Evolutionary conservation across 1,140 invertebrate genomes (phyloP), one percentile per base, ranked within the genome.

Genomic region (Planococcus citri): DNA sequence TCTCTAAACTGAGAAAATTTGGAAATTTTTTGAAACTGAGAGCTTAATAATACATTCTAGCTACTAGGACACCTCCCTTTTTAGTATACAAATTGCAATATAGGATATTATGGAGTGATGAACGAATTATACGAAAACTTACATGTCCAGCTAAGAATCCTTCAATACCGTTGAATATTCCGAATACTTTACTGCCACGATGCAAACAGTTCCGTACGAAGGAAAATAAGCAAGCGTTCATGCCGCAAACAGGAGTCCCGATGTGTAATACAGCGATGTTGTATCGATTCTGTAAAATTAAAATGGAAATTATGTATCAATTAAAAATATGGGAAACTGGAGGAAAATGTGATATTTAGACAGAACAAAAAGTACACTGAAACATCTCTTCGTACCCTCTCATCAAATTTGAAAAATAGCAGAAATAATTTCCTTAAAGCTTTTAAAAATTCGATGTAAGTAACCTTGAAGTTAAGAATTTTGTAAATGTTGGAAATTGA

Each of bases 211-310:
- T 94, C 25, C 95, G 83, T 0, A 98, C 95, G 79, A 98, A 98
- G 1, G 95, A 95, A 72, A 95, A 86, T 3, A 97, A 92, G 0
- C 94, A 93, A 27, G 97, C 94, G 81, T 99, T 99, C 90, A 97
- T 95, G 71, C 97, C 97, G 81, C 97, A 98, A 70, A 94, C 94
- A 0, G 97, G 97, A 20, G 97, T 96, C 73, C 97, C 97, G 75
- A 98, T 89, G 78, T 97, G 95, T 87, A 99, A 92, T 14, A 99
- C 90, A 17, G 86, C 96, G 70, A 99, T 78, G 64, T 87, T 94
- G 74, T 3, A 17, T 14, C 89, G 87, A 75, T 87, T 85, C 85
- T 91, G 78, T 69, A 81, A 77, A 64, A 64, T 24, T 41, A 69
- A 70, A 58, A 70, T 41, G 6, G 33, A 37, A 37, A 37, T 8